These are phyloP conservation scores for Phortica okadai DNA, from an alignment of 2,888 invertebrate genomes.

Conservation along the genomic window DNA sequence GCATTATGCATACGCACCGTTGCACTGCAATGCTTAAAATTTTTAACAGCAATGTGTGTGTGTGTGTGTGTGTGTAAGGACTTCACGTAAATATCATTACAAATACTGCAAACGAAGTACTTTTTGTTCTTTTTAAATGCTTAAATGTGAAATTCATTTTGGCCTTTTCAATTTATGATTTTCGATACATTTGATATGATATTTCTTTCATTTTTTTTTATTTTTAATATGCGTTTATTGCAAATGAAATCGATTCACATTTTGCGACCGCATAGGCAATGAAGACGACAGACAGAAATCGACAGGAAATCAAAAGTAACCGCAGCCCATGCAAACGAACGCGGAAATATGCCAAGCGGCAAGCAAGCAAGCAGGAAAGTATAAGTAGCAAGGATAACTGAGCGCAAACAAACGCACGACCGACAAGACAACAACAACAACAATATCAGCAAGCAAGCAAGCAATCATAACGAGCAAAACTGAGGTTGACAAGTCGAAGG, in stretches of 20 bases:
- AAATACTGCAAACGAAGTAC: no score
- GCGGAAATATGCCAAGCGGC: slow-evolving; percentile 62
- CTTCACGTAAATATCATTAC: no score
- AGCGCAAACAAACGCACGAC: neutral
- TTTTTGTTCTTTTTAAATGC: no score
- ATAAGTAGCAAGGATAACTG: slow-evolving; percentile 34
- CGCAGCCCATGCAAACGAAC: slow-evolving; percentile 43
- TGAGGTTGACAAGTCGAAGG: neutral
- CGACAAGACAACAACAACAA: slow-evolving; percentile 5
- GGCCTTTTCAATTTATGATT: neutral
- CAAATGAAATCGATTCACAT: neutral
- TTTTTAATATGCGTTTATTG: slow-evolving; percentile 10
- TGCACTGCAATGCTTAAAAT: no score
- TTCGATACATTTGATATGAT: neutral
- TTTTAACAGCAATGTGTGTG: no score
- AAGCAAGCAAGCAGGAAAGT: slow-evolving; percentile 34
- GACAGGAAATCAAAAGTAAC: slow-evolving; percentile 65
- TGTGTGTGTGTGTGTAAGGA: no score
- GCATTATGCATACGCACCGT: no score
- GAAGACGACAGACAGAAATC: slow-evolving; percentile 43
- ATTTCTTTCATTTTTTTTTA: no score
- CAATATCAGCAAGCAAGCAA: slow-evolving; percentile 15
- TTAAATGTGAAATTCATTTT: no score
- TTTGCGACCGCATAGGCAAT: neutral
- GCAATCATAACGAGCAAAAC: slow-evolving; percentile 5